These are phyloP conservation scores for Sternarchorhynchus goeldii DNA, from an alignment of 2,797 vertebrate species.

Conservation along the genomic window DNA sequence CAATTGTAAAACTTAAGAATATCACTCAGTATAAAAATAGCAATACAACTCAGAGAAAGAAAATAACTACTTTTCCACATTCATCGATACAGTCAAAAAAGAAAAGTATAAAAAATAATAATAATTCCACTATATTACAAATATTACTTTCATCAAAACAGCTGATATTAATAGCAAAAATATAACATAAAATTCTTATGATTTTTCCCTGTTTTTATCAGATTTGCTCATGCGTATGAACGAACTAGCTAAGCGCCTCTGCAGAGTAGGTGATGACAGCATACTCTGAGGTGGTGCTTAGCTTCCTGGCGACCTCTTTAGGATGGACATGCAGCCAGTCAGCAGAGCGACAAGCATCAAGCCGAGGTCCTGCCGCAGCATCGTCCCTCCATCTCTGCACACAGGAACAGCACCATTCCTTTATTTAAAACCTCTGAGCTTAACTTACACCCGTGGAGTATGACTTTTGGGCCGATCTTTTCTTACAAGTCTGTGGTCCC, in stretches of 20 bases:
- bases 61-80: too few relatives aligned
- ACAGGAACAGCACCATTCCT: slow-evolving; percentile 32
- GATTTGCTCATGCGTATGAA: background rate
- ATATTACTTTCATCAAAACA: background rate
- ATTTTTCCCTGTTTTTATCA: background rate
- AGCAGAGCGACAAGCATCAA: slow-evolving; percentile 72
- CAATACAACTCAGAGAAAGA: too few relatives aligned
- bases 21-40: too few relatives aligned
- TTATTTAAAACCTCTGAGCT: background rate
- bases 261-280: slow-evolving; percentile 78
- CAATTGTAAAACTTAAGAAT: too few relatives aligned
- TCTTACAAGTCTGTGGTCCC: slow-evolving; percentile 69
- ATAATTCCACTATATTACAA: background rate
- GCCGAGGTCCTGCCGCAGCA: slow-evolving; percentile 46
- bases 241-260: slow-evolving; percentile 52
- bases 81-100: background rate
- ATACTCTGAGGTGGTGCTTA: slow-evolving; percentile 81
- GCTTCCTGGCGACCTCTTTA: slow-evolving; percentile 76
- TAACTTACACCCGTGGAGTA: background rate
- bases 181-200: background rate
- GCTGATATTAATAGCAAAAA: background rate
- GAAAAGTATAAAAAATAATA: background rate
- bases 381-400: slow-evolving; percentile 70
- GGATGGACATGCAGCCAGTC: slow-evolving; percentile 76
- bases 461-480: background rate